phyloP scores from a whole-genome alignment of 2,113 vertebrate species.

The Uropsilus gracilis region DNA sequence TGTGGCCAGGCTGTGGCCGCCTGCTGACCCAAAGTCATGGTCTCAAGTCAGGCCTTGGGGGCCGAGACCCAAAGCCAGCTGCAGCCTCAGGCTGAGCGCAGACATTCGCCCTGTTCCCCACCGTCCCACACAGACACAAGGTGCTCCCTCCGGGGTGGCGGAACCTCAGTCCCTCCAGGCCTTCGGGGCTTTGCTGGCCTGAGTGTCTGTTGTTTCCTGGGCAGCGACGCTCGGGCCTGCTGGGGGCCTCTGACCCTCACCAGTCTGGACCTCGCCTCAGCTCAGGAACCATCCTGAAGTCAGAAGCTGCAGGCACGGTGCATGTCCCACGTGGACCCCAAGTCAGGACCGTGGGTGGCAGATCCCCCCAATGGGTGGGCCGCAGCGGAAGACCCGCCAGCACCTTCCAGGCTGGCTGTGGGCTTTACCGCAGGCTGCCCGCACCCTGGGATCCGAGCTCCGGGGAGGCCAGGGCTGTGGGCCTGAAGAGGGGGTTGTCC shows the following conservation, averaged over 20 bases:
- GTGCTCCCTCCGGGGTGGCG: background rate
- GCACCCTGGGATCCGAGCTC: background rate
- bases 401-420: background rate
- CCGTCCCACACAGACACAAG: background rate
- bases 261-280: background rate
- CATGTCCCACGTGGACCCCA: background rate
- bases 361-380: background rate
- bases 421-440: background rate
- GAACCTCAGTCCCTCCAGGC: slow-evolving; percentile 68
- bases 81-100: background rate
- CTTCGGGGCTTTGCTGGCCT: slow-evolving; percentile 61
- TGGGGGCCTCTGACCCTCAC: background rate
- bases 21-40: background rate
- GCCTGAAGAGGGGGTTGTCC: no score
- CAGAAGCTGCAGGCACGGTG: background rate
- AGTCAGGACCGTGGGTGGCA: background rate
- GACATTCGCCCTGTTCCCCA: background rate
- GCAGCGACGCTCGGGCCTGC: slow-evolving; percentile 78
- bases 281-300: background rate
- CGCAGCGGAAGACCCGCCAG: background rate
- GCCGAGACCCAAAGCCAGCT: background rate
- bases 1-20: no score
- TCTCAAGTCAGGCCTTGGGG: background rate
- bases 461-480: background rate
- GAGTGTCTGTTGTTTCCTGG: slow-evolving; percentile 79